Evolutionary conservation across 1,140 invertebrate genomes (phyloP).

Genomic region (Pseudomyrmex dendroicus): DNA sequence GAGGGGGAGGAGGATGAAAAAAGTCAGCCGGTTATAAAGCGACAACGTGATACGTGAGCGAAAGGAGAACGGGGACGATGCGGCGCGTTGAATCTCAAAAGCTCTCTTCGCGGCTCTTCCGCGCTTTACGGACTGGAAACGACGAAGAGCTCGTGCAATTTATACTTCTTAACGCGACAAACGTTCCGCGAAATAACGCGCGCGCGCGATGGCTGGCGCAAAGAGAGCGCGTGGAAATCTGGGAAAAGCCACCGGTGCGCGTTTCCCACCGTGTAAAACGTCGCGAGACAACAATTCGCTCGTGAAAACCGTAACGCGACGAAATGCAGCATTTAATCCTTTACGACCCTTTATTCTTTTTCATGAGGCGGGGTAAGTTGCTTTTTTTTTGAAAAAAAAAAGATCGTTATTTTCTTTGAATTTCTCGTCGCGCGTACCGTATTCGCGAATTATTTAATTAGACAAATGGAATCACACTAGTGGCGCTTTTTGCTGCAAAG

Average conservation of each 20-base stretch:
- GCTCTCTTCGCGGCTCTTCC: constrained; percentile 18
- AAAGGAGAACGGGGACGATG: constrained; percentile 3
- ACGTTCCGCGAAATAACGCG: constrained; percentile 25
- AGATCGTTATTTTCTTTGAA: no score
- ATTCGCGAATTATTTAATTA: neutral
- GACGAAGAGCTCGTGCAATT: constrained; percentile 45
- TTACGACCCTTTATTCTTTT: no score
- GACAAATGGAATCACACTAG: neutral
- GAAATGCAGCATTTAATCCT: no score
- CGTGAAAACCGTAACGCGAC: no score
- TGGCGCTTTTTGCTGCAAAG: neutral
- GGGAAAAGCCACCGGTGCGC: no score
- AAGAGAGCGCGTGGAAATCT: no score
- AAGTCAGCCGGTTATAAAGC: constrained; percentile 47
- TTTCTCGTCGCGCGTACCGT: no score
- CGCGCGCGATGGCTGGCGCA: neutral
- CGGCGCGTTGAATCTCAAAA: constrained; percentile 50
- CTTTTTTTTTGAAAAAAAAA: no score
- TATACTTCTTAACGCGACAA: constrained; percentile 57
- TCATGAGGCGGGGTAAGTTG: no score
- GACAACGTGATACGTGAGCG: constrained; percentile 53
- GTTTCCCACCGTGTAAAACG: no score
- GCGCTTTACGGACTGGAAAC: constrained; percentile 37
- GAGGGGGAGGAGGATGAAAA: constrained; percentile 4
- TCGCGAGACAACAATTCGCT: no score